Conservation (phyloP, 2,113 vertebrate genomes). For the Lanius ludovicianus region DNA sequence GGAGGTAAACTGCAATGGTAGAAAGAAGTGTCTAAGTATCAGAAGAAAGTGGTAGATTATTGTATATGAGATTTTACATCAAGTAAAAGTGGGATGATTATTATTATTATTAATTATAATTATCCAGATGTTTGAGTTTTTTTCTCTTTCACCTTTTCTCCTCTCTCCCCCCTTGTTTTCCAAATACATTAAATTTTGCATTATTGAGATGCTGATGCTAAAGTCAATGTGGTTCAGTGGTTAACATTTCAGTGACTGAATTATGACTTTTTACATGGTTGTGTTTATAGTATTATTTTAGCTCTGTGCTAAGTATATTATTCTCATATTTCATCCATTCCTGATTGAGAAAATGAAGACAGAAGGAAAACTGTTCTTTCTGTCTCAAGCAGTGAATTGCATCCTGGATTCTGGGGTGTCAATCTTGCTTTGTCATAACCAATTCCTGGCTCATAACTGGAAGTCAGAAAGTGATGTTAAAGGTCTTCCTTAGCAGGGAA, state of each 20-base stretch:
- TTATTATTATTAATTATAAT: background rate
- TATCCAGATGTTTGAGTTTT: background rate
- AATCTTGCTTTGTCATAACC: background rate
- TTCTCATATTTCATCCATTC: background rate
- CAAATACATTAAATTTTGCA: background rate
- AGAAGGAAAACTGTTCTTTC: background rate
- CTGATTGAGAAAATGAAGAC: background rate
- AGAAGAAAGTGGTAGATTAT: background rate
- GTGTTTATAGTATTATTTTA: background rate
- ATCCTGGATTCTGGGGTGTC: background rate
- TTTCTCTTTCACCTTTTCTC: background rate
- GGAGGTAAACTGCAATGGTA: background rate
- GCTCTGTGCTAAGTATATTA: background rate
- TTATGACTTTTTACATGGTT: background rate
- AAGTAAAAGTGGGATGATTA: background rate
- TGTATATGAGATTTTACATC: background rate
- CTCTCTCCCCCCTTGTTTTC: rapidly evolving
- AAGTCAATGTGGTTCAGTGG: background rate
- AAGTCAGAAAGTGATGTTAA: background rate
- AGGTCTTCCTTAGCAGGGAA: background rate
- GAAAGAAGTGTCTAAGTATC: background rate
- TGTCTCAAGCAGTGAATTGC: background rate
- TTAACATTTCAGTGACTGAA: background rate
- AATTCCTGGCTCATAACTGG: background rate
- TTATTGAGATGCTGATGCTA: background rate